Base-by-base conservation (phyloP, 2,888 invertebrate genomes). In the Drosophila yooni region DNA sequence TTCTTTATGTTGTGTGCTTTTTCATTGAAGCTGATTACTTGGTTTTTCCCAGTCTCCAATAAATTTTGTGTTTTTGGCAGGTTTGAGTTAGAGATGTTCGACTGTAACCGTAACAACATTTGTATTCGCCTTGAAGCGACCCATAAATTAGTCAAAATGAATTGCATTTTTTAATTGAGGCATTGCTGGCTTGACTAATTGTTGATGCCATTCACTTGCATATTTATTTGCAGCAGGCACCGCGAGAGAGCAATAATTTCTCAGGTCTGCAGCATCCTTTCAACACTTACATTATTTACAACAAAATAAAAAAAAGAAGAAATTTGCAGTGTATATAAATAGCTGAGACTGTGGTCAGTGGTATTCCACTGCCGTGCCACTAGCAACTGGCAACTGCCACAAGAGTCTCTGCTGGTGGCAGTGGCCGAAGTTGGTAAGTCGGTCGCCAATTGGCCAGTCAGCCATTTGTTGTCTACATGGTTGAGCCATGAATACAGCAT, bases 81-180 rank as follows among this genome's bases (percentile, higher is more conserved):
- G 31, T 18, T 33, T 25, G 7, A 7, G 11, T 33, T 52, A 46
- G 15, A 34, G 43, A n/a, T 52, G 27, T 56, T n/a, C 7, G 50
- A 33, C 18, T 58, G 38, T 54, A 46, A 65, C 63, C 40, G 50
- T 53, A 61, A 56, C 21, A 29, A 52, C 56, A 71, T 64, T 54
- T 43, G n/a, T n/a, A 67, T 79, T 52, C 15, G 36, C 50, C 58
- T 53, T 40, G 53, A 61, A 89, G 81, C 82, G 75, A 82, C 83
- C 81, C 81, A 82, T 90, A 87, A 90, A 85, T 88, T 74, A 82
- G 75, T 69, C 66, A 71, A 71, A 81, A 84, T 83, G 88, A 91
- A 89, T 88, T 90, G 83, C 86, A 80, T 87, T 91, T 89, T 46
- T 89, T 90, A 91, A 90, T 90, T 88, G 79, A 79, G 70, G 69